Base-by-base conservation (phyloP, 2,888 invertebrate genomes). In the Meloe dianella region DNA sequence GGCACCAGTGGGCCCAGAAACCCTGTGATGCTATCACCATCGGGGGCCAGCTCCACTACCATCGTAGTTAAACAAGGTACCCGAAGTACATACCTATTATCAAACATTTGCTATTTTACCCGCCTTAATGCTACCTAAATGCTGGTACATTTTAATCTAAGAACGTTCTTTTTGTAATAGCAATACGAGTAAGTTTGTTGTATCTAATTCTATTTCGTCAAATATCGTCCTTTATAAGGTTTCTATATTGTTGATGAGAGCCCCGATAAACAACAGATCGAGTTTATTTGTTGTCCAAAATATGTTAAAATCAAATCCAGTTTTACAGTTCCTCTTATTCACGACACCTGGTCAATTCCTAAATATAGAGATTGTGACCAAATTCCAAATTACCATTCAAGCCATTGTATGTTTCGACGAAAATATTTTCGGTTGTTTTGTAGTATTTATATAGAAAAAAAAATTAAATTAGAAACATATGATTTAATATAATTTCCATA, bases 31-130 rank as follows among this genome's bases (percentile, higher is more conserved):
- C 71, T 81, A 51, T 78, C 82, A 61, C 80, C 82, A 22, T 80
- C 81, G 17, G 79, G 79, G 57, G 77, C 78, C 57, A 76, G 80
- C 12, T 71, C 78, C 65, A 74, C 79, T 61, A 67, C 76, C 24
- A 76, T 79, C 68, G 75, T 77, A 65, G 74, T 82, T 68, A 84
- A 84, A 72, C 83, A 83, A 84, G 84, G 84, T 83, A 83, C 41
- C 17, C 17, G 17, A 41, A n/a, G 41, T 4, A 27, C 2, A n/a
- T 38, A 14, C 38, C 2, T 38, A 38, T 32, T 32, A 32, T 32
- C 32, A 14, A 38, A n/a, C 7, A 41, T 2, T 41, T 41, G 5
- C n/a, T 7, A 41, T 41, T 41, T 17, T 7, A 17, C 6, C 41
- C 41, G 7, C n/a, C 4, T 8, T 6, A 32, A 32, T 32, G 5